Base-by-base conservation (phyloP, 2,797 vertebrate genomes). In the Sebastes jordani region DNA sequence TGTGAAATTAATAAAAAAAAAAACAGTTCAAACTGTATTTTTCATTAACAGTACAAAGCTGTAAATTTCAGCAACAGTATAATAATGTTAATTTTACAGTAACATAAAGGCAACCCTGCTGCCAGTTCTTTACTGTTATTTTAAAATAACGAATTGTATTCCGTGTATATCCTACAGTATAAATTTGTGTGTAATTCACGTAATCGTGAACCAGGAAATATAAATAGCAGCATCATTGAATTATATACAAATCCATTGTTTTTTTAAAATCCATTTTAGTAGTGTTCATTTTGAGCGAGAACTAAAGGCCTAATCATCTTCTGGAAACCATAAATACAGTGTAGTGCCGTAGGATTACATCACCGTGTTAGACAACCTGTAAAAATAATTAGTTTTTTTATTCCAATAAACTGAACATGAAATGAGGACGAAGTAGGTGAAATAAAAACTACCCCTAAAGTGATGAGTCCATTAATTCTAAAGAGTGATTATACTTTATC, bases 391-490 rank as follows among this genome's bases (percentile, higher is more conserved):
- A 14, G 1, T 20, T 8, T 38, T 30, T 25, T 23, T 56, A 9
- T 23, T 23, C 14, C 72, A 36, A 25, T 27, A 64, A 42, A 18
- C 9, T 34, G 27, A 46, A 7, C 25, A 58, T 25, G 32, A 25
- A 18, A 27, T 65, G 49, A 34, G 52, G 6, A 27, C 22, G 27
- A 64, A 9, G 7, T 5, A 38, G 16, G 20, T 1, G 29, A 29
- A 42, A 55, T 64, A 22, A 25, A 49, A 60, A 36, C 7, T 3
- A 7, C 32, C 18, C 10, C n/a, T 18, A 22, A 70, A 74, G 20
- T 20, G 54, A 63, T 76, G 16, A 56, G 23, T 11, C 22, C 30
- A 74, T 70, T 29, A 23, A 59, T 69, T 49, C 16, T 56, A 30
- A 58, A 29, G 14, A 73, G 34, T 30, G 36, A 63, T 64, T 52